phyloP scores from a whole-genome alignment of 2,888 invertebrate species.

The Hydraecia micacea region DNA sequence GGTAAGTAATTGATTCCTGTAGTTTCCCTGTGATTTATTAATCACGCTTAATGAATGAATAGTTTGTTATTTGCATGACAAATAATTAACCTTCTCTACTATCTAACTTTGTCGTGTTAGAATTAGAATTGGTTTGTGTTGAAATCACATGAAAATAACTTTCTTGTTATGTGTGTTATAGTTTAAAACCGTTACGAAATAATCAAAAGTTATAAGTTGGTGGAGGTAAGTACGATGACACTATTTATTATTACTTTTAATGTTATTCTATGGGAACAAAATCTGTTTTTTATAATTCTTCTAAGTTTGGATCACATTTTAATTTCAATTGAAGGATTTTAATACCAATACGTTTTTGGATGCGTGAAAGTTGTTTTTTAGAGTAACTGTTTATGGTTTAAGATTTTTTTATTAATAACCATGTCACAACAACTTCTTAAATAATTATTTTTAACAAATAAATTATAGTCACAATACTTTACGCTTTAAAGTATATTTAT shows the following conservation, averaged over 20 bases:
- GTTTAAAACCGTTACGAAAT: background rate
- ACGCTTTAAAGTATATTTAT: background rate
- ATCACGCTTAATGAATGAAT: slow-evolving; percentile 62
- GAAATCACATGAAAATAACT: slow-evolving; percentile 13
- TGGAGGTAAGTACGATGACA: background rate
- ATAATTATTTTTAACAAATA: background rate
- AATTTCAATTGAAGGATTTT: background rate
- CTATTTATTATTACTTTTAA: background rate
- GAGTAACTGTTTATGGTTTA: too few relatives aligned
- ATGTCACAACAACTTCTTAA: background rate
- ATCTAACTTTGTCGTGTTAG: slow-evolving; percentile 25
- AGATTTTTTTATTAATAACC: background rate
- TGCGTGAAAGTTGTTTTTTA: too few relatives aligned
- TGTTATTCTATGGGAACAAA: background rate
- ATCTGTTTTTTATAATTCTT: background rate
- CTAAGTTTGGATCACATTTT: background rate
- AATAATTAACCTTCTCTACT: slow-evolving; percentile 50
- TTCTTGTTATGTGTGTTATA: slow-evolving; percentile 11
- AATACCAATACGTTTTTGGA: background rate
- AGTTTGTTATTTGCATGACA: slow-evolving; percentile 71
- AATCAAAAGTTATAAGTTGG: background rate
- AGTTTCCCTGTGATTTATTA: slow-evolving; percentile 70
- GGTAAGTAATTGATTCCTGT: slow-evolving; percentile 85
- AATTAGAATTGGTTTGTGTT: slow-evolving; percentile 23
- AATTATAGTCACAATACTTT: background rate